phyloP scores from a whole-genome alignment of 2,888 invertebrate species.

The Ophioninae sp. region DNA sequence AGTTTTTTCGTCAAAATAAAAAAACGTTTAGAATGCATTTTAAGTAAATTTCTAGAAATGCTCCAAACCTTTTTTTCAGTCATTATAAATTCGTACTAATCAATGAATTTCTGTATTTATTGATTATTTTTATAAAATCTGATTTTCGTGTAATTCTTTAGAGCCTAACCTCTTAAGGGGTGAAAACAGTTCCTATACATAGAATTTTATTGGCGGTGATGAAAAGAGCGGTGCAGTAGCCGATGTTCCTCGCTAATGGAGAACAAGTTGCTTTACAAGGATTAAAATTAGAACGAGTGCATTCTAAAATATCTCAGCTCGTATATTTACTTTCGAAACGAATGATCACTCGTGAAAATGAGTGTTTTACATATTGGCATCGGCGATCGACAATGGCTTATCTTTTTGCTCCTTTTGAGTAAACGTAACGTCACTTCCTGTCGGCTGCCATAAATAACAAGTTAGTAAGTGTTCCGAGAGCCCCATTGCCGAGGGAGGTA shows the following conservation, averaged over 20 bases:
- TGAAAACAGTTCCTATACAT: not conserved
- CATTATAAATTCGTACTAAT: too few relatives aligned
- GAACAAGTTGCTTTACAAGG: constrained; percentile 2
- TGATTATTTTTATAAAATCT: not conserved
- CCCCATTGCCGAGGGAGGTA: constrained; percentile 1
- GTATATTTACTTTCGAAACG: constrained; percentile 35
- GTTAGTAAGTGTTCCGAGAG: not conserved
- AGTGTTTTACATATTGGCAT: not conserved
- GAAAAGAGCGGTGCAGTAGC: constrained; percentile 32
- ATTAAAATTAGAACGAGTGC: not conserved
- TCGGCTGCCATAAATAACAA: constrained; percentile 21
- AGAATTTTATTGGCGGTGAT: constrained; percentile 4
- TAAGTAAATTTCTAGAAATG: too few relatives aligned
- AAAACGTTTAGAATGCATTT: too few relatives aligned
- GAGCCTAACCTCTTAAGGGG: not conserved
- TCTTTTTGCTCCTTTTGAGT: not conserved
- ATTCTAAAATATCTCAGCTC: constrained; percentile 42
- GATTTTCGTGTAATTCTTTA: not conserved
- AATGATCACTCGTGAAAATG: constrained; percentile 6
- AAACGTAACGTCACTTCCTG: not conserved
- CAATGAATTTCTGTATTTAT: too few relatives aligned
- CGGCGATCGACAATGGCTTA: constrained; percentile 32
- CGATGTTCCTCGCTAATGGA: constrained; percentile 6
- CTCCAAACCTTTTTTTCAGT: too few relatives aligned
- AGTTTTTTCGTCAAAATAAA: too few relatives aligned